Evolutionary conservation across 2,888 invertebrate genomes (phyloP).

Genomic region (Phyllotreta striolata): DNA sequence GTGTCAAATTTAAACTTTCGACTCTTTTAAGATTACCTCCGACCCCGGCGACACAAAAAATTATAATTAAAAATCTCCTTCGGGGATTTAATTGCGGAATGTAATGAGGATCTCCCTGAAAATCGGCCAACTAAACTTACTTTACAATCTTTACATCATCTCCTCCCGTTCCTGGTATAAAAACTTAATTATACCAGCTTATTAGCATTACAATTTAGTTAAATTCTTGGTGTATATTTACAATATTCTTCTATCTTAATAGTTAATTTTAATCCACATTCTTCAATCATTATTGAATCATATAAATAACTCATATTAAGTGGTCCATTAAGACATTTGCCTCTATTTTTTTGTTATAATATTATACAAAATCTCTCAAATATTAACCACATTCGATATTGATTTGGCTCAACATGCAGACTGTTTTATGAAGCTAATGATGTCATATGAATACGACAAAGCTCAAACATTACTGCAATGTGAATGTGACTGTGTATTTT

Average conservation of each 20-base stretch:
- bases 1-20: constrained; percentile 52
- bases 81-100: constrained; percentile 34
- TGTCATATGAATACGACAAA: constrained; percentile 22
- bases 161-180: background rate
- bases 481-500: constrained; percentile 32
- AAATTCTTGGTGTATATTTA: too few relatives aligned
- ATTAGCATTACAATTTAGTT: too few relatives aligned
- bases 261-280: too few relatives aligned
- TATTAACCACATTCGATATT: constrained; percentile 17
- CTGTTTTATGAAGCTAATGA: constrained; percentile 34
- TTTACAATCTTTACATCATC: background rate
- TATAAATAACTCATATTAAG: too few relatives aligned
- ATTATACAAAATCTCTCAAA: background rate
- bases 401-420: constrained; percentile 7
- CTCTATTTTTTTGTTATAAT: background rate
- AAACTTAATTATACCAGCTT: background rate
- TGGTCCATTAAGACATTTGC: too few relatives aligned
- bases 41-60: constrained; percentile 42
- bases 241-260: too few relatives aligned
- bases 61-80: constrained; percentile 40
- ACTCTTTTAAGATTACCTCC: constrained; percentile 46
- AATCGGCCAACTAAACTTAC: constrained; percentile 19
- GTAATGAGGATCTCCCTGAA: constrained; percentile 34
- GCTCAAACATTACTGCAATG: constrained; percentile 27
- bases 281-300: too few relatives aligned